phyloP scores from a whole-genome alignment of 2,888 invertebrate genomes.

The Apeira syringaria region DNA sequence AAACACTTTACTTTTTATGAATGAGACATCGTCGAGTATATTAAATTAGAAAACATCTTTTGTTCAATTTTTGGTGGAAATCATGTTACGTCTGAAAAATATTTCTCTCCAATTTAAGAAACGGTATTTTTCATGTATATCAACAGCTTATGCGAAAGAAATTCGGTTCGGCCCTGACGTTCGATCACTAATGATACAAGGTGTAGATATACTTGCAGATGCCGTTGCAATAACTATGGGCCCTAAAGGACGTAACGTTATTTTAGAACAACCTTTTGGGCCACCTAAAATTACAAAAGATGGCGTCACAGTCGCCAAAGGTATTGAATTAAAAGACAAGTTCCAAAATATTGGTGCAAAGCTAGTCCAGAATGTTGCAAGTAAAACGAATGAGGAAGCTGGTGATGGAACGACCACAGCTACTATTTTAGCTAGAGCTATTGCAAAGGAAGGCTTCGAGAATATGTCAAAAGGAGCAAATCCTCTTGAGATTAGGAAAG shows the following conservation, averaged over 20 bases:
- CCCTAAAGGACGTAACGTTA: constrained; percentile 99
- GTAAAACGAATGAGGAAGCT: constrained; percentile 99
- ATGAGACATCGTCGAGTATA: too few relatives aligned
- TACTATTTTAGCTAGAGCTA: constrained; percentile 97
- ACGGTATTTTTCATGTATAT: constrained; percentile 25
- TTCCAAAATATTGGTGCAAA: constrained; percentile 99
- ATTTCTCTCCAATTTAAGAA: constrained; percentile 24
- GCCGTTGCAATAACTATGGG: constrained; percentile 99
- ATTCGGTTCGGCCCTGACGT: constrained; percentile 98
- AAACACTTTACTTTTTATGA: too few relatives aligned
- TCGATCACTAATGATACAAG: constrained; percentile 96
- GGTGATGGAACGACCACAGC: constrained; percentile 99
- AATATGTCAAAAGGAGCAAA: constrained; percentile 98
- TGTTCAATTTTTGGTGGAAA: neutral
- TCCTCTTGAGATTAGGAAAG: constrained; percentile 96
- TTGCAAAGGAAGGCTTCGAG: constrained; percentile 99
- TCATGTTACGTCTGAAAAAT: constrained; percentile 46
- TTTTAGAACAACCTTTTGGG: constrained; percentile 98
- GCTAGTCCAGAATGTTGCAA: constrained; percentile 99
- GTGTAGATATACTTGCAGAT: constrained; percentile 98
- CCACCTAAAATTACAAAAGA: constrained; percentile 99
- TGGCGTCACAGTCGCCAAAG: constrained; percentile 99
- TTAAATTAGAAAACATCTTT: too few relatives aligned
- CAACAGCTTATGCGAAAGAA: constrained; percentile 91
- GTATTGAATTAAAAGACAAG: constrained; percentile 97